A percentile compares a stretch with the other conserved stretches of the same genome.
Conservation (phyloP, 2,888 invertebrate genomes). For the Tuberolachnus salignus region DNA sequence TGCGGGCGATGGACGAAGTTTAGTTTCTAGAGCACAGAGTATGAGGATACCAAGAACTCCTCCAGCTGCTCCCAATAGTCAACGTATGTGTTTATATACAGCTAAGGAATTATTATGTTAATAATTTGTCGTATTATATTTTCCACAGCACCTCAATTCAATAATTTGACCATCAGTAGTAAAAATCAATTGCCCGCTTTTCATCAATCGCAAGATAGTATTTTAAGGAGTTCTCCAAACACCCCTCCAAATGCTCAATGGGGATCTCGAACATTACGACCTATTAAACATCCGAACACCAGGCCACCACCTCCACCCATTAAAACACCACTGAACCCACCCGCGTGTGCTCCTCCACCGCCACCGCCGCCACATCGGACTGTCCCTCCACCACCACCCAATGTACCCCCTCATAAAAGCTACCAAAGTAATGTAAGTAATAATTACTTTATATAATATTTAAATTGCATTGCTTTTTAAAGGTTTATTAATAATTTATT, state of each 20-base stretch:
- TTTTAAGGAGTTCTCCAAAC: constrained; percentile 31
- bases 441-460: not conserved
- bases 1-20: constrained; percentile 63
- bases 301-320: constrained; percentile 49
- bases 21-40: constrained; percentile 78
- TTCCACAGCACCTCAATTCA: constrained; percentile 43
- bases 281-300: constrained; percentile 47
- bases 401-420: constrained; percentile 52
- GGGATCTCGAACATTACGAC: constrained; percentile 46
- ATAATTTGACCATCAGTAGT: constrained; percentile 50
- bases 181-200: constrained; percentile 52
- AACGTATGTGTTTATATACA: constrained; percentile 51
- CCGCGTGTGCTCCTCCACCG: constrained; percentile 41
- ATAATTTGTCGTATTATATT: constrained; percentile 33
- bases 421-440: constrained; percentile 40
- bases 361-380: constrained; percentile 36
- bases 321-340: constrained; percentile 38
- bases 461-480: not conserved
- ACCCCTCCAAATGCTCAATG: constrained; percentile 13
- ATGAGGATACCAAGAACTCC: constrained; percentile 81
- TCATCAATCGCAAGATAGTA: constrained; percentile 50
- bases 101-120: constrained; percentile 58
- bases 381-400: constrained; percentile 37
- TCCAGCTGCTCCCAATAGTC: constrained; percentile 65
- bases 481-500: not conserved